These are phyloP conservation scores for Jaculus jaculus DNA, from an alignment of 2,113 vertebrate genomes.

Conservation along the genomic window DNA sequence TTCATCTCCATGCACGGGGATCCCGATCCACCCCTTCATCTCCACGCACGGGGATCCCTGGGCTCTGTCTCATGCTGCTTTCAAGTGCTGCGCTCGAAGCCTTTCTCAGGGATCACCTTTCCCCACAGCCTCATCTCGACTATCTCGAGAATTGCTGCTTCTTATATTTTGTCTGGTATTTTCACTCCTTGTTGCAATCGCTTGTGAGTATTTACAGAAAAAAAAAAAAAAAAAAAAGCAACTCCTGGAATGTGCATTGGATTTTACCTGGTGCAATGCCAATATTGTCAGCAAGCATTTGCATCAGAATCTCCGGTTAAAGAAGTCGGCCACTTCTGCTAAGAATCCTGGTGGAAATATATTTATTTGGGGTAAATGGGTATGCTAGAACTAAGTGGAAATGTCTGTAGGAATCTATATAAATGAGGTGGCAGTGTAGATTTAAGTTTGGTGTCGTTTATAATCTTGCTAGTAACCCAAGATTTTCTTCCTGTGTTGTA, in stretches of 20 bases:
- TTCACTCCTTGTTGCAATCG: not conserved
- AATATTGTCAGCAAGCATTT: not conserved
- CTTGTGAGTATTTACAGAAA: not conserved
- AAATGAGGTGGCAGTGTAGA: not conserved
- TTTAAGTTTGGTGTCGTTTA: not conserved
- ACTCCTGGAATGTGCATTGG: not conserved
- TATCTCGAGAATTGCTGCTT: slow-evolving; percentile 1
- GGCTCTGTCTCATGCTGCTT: not conserved
- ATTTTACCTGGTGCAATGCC: not conserved
- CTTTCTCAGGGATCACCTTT: not conserved
- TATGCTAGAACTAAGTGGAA: not conserved
- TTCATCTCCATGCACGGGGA: not conserved
- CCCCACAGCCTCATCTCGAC: not conserved
- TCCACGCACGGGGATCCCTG: not conserved
- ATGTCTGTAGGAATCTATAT: not conserved
- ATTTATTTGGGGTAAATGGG: not conserved
- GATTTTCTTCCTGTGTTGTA: not conserved
- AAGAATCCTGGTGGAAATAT: not conserved
- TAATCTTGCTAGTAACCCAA: not conserved
- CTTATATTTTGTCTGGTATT: not conserved
- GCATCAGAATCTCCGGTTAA: not conserved
- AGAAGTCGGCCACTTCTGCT: not conserved
- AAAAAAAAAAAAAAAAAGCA: not conserved
- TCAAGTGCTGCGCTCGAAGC: not conserved
- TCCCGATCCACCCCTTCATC: too few species aligned